Evolutionary conservation across 2,797 vertebrate genomes (phyloP), one percentile per base, ranked within the genome.

Genomic region (Astyanax mexicanus): DNA sequence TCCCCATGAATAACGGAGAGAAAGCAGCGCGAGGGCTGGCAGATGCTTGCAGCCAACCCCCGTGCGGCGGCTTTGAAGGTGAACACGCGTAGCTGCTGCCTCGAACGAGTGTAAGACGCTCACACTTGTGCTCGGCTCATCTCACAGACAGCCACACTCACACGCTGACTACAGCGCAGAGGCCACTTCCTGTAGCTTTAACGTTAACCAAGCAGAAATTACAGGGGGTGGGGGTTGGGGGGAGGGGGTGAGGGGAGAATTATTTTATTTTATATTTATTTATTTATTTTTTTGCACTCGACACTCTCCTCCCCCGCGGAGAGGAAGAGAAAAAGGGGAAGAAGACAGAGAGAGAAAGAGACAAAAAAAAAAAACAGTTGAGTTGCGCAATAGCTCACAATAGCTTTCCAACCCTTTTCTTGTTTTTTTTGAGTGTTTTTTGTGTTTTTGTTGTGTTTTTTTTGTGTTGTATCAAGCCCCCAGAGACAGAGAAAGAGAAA

Each of bases 111-210:
- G 51, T 51, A 23, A 49, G 51, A 52, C 70, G 75, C 69, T 67
- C 74, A 55, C 4, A 19, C 57, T 57, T 65, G 54, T 40, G 35
- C 44, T 47, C n/a, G n/a, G 9, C 27, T 35, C 7, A 13, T 58
- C 12, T 23, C 25, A 37, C 55, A 38, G 55, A 66, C 42, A 51
- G 69, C 44, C 2, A 47, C 40, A 35, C 69, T 62, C 44, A 76
- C 2, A 47, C 40, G 35, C 69, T 62, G 44, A 76, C 55, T 25
- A 38, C 38, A 17, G 44, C 35, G 72, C 58, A 21, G 75, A 55
- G 72, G 49, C 77, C 81, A 80, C 77, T 77, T 82, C 77, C 81
- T 82, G 27, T 35, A 66, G 69, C 72, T n/a, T n/a, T 81, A 58
- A 21, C 29, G 40, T 71, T 68, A 75, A 71, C 35, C 29, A 70